These are phyloP conservation scores for Drosophila nigrodunni DNA, from an alignment of 1,140 invertebrate species.

Conservation along the genomic window DNA sequence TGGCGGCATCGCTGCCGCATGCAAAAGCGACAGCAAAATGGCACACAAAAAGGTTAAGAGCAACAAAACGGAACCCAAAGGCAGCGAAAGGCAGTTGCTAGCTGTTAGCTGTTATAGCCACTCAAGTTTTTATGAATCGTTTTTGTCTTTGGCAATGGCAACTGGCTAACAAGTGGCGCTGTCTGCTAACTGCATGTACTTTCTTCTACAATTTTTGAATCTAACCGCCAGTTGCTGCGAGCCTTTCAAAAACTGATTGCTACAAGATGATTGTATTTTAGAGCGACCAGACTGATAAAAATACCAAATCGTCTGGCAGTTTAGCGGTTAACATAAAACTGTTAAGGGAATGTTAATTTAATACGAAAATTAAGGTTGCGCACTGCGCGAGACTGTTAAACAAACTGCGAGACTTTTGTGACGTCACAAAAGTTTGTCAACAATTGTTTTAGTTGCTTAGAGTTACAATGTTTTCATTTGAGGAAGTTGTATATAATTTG, in stretches of 20 bases:
- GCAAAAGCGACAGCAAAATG: slow-evolving; percentile 62
- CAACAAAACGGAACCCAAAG: slow-evolving; percentile 29
- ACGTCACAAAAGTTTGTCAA: too few relatives aligned
- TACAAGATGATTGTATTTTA: not conserved
- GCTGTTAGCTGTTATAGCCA: slow-evolving; percentile 37
- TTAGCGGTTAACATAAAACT: slow-evolving; percentile 20
- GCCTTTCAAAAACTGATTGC: slow-evolving; percentile 22
- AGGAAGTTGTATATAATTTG: not conserved
- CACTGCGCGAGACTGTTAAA: not conserved
- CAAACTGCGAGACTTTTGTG: too few relatives aligned
- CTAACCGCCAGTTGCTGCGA: slow-evolving; percentile 5
- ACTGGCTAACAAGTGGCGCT: slow-evolving; percentile 62
- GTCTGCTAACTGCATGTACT: slow-evolving; percentile 40
- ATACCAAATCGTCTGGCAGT: not conserved
- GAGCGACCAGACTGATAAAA: slow-evolving; percentile 3
- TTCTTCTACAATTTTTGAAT: slow-evolving; percentile 33
- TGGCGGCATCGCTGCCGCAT: slow-evolving; percentile 52
- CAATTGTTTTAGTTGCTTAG: too few relatives aligned
- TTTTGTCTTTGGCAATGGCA: slow-evolving; percentile 6
- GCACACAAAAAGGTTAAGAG: slow-evolving; percentile 38
- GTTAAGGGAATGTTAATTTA: not conserved
- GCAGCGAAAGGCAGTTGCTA: slow-evolving; percentile 51
- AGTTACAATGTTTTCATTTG: too few relatives aligned
- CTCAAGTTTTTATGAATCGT: slow-evolving; percentile 20
- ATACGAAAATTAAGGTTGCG: not conserved